Evolutionary conservation across 2,113 vertebrate genomes (phyloP).

Genomic region (Clupea harengus): DNA sequence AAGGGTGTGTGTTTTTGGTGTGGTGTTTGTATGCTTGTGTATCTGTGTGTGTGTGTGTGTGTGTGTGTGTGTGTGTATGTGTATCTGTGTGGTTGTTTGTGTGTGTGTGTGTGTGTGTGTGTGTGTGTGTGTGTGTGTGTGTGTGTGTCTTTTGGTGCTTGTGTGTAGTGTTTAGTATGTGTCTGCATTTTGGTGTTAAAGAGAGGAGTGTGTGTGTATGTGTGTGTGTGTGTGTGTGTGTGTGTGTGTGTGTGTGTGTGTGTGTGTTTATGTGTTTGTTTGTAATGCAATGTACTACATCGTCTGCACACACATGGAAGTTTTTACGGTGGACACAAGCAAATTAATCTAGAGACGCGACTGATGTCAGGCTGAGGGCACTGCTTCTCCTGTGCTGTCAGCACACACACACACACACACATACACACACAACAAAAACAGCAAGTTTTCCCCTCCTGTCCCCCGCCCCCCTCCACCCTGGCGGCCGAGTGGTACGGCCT

Average conservation of each 20-base stretch:
- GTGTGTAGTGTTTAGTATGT: neutral
- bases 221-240: conserved; percentile 21
- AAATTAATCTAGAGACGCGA: conserved; percentile 31
- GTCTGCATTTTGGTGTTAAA: too few species aligned
- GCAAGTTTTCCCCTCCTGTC: conserved; percentile 14
- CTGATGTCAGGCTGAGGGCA: conserved; percentile 24
- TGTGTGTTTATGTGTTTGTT: too few species aligned
- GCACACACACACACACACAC: neutral
- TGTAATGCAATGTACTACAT: too few species aligned
- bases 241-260: too few species aligned
- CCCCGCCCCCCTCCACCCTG: neutral
- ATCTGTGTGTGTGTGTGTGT: conserved; percentile 17
- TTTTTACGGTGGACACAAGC: conserved; percentile 23
- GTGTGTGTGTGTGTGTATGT: neutral
- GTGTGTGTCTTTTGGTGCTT: neutral
- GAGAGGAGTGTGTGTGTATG: neutral
- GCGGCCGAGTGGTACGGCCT: conserved; percentile 44
- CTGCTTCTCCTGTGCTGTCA: neutral
- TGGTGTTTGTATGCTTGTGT: conserved; percentile 18
- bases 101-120: neutral
- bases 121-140: too few species aligned
- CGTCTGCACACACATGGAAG: conserved; percentile 3
- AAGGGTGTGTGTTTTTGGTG: conserved; percentile 16
- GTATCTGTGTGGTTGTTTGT: neutral
- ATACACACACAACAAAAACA: conserved; percentile 35